Percentiles rank a stretch among this genome's conserved stretches.
phyloP scores from a whole-genome alignment of 1,140 invertebrate species.

The Eupristina koningsbergeri region DNA sequence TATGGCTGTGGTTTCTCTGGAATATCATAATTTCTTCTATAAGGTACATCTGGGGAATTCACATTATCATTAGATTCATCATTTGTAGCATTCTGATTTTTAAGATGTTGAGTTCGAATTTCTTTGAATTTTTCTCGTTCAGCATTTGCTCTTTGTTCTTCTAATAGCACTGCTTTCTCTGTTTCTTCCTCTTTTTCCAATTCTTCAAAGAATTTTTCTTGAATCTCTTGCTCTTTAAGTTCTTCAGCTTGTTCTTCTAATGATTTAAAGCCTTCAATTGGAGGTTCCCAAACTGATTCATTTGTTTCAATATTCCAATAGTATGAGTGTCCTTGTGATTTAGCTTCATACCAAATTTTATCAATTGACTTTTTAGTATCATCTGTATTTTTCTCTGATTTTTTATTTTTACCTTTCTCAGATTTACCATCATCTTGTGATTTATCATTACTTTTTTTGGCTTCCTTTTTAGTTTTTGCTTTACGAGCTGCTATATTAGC shows the following conservation, averaged over 20 bases:
- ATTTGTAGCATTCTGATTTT: slow-evolving; percentile 28
- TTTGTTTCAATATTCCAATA: slow-evolving; percentile 88
- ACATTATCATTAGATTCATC: slow-evolving; percentile 60
- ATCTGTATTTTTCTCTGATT: slow-evolving; percentile 69
- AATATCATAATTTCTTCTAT: slow-evolving; percentile 70
- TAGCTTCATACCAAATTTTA: slow-evolving; percentile 82
- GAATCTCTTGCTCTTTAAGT: slow-evolving; percentile 64
- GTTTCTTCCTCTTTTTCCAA: slow-evolving; percentile 73
- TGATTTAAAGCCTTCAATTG: slow-evolving; percentile 78
- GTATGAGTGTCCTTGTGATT: slow-evolving; percentile 79
- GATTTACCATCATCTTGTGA: slow-evolving; percentile 62
- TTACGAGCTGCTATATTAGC: slow-evolving; percentile 21
- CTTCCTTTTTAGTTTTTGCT: slow-evolving; percentile 24
- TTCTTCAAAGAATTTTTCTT: slow-evolving; percentile 73
- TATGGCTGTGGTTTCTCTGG: slow-evolving; percentile 76
- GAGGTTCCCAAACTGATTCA: slow-evolving; percentile 80
- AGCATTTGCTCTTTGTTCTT: slow-evolving; percentile 71
- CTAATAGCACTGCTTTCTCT: slow-evolving; percentile 60
- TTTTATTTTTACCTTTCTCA: slow-evolving; percentile 69
- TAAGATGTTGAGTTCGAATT: slow-evolving; percentile 67
- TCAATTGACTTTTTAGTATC: slow-evolving; percentile 57
- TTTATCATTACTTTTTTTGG: slow-evolving; percentile 63
- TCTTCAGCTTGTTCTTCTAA: slow-evolving; percentile 77
- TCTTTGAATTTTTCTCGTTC: slow-evolving; percentile 69
- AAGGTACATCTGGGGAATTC: slow-evolving; percentile 66